These are phyloP conservation scores for Zootermopsis nevadensis DNA, from an alignment of 2,888 invertebrate species.

Conservation along the genomic window DNA sequence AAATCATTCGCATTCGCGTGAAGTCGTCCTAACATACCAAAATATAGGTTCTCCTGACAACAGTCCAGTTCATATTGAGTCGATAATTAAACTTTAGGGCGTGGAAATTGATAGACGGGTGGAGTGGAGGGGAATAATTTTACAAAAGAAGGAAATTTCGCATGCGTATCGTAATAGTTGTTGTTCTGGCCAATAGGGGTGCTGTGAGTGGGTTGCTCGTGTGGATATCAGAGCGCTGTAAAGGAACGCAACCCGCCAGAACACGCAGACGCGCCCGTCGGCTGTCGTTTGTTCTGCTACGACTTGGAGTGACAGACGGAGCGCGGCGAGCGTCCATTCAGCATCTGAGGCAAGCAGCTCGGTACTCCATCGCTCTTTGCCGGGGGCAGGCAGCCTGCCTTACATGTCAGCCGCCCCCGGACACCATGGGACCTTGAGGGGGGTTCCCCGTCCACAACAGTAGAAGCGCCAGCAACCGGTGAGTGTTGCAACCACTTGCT, in stretches of 20 bases:
- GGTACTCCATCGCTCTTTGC: conserved; percentile 1
- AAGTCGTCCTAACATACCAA: neutral
- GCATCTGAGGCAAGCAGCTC: neutral
- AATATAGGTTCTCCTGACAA: neutral
- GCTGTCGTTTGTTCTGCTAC: neutral
- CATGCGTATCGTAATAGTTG: neutral
- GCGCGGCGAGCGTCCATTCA: conserved; percentile 10
- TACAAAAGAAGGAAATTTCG: neutral
- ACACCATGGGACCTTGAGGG: conserved; percentile 8
- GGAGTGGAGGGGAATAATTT: too few species aligned
- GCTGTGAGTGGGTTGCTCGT: conserved; percentile 13
- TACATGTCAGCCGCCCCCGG: conserved; percentile 16
- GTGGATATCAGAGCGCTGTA: neutral
- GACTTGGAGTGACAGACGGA: neutral
- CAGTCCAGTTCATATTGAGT: neutral
- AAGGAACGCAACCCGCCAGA: neutral
- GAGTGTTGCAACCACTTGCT: neutral
- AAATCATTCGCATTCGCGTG: too few species aligned
- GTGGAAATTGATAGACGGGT: neutral
- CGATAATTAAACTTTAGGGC: neutral
- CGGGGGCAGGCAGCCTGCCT: conserved; percentile 6
- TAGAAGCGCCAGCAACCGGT: neutral
- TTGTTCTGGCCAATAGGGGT: neutral
- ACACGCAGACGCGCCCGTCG: conserved; percentile 16
- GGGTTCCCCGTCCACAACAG: conserved; percentile 2